Conservation (phyloP, 2,888 invertebrate genomes). For the Lamellibrachia satsuma region DNA sequence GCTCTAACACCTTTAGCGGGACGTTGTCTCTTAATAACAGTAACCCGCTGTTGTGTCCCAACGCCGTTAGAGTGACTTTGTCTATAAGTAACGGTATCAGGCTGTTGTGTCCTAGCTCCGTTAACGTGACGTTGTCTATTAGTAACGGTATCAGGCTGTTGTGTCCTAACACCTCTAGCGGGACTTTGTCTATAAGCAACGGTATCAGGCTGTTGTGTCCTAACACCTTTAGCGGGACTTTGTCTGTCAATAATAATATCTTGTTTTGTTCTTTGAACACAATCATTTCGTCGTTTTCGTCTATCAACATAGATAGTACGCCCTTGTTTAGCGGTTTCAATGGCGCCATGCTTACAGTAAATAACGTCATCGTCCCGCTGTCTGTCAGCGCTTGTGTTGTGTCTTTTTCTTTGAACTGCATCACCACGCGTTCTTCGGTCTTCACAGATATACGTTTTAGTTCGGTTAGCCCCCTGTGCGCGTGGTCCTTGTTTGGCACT, state of each 20-base stretch:
- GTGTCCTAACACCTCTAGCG: too few species aligned
- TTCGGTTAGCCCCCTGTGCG: background rate
- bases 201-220: too few species aligned
- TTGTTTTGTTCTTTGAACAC: background rate
- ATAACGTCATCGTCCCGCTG: background rate
- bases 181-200: too few species aligned
- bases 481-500: background rate
- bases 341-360: background rate
- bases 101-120: background rate
- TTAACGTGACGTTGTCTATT: background rate
- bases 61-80: background rate
- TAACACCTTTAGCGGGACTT: too few species aligned
- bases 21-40: background rate
- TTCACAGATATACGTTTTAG: background rate
- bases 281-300: background rate
- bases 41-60: background rate
- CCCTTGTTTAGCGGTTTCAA: background rate
- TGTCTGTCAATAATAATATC: background rate
- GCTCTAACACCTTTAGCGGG: background rate
- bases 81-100: background rate
- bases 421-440: background rate
- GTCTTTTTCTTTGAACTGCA: background rate
- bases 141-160: too few species aligned
- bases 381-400: background rate
- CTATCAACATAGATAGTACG: background rate